Evolutionary conservation across 2,797 vertebrate genomes (phyloP).

Genomic region (Thamnophis elegans): DNA sequence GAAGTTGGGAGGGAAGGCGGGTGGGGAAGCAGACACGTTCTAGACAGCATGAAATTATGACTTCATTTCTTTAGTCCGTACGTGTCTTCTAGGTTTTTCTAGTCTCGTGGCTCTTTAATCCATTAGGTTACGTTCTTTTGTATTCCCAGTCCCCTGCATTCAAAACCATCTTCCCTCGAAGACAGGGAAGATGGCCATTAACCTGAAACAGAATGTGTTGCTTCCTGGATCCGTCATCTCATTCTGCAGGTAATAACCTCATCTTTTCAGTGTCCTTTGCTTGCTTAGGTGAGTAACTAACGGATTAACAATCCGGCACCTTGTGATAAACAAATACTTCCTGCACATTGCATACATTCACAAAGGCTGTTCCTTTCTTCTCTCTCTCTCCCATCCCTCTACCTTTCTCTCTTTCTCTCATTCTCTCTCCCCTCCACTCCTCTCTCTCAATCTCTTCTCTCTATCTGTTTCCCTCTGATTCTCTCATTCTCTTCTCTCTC

Average conservation of each 20-base stretch:
- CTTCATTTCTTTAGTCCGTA: not conserved
- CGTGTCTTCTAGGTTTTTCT: not conserved
- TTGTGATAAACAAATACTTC: constrained; percentile 45
- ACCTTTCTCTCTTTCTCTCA: not conserved
- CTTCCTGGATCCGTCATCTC: constrained; percentile 33
- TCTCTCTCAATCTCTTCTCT: no score
- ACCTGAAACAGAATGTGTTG: constrained; percentile 29
- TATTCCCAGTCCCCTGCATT: not conserved
- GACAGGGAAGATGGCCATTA: constrained; percentile 28
- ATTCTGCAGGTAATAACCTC: constrained; percentile 35
- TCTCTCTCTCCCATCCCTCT: not conserved
- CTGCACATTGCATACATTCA: constrained; percentile 17
- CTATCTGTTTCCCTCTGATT: no score
- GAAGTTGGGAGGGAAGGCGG: constrained; percentile 7
- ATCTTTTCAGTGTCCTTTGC: constrained; percentile 36
- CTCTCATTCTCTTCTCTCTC: no score
- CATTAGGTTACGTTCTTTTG: accelerated
- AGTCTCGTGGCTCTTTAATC: not conserved
- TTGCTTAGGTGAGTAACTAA: constrained; percentile 48
- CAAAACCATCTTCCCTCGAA: not conserved
- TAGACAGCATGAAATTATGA: constrained; percentile 44
- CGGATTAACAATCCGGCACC: constrained; percentile 39
- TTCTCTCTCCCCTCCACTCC: no score
- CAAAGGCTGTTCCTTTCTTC: not conserved
- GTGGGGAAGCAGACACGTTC: constrained; percentile 11